phyloP scores from a whole-genome alignment of 2,888 invertebrate genomes.

The Pantelozetes paolii region DNA sequence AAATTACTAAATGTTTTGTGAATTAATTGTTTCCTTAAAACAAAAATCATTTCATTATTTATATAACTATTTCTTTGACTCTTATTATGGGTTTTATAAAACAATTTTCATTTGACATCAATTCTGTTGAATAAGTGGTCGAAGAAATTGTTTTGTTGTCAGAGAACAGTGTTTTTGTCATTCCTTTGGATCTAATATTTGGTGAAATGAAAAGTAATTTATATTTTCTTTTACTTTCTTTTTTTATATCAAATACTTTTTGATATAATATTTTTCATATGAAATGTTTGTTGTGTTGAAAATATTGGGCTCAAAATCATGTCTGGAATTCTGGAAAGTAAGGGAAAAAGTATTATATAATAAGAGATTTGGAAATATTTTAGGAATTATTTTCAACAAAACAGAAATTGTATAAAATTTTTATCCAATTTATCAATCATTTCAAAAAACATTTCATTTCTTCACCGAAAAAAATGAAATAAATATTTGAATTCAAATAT shows the following conservation, averaged over 20 bases:
- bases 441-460: too few relatives aligned
- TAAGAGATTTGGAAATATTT: not conserved
- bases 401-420: too few relatives aligned
- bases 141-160: not conserved
- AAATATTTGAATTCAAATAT: too few relatives aligned
- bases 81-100: not conserved
- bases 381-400: not conserved
- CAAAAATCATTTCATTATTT: not conserved
- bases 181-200: constrained; percentile 8
- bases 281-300: not conserved
- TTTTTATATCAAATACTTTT: not conserved
- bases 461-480: too few relatives aligned
- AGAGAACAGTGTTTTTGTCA: not conserved
- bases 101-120: too few relatives aligned
- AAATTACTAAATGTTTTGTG: constrained; percentile 25
- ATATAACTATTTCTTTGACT: not conserved
- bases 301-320: not conserved
- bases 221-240: not conserved
- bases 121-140: not conserved
- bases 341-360: not conserved
- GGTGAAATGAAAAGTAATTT: not conserved
- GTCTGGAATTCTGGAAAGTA: not conserved
- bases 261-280: not conserved
- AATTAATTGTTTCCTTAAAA: constrained; percentile 26
- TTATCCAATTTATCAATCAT: too few relatives aligned